These are phyloP conservation scores for Biston betularia DNA, from an alignment of 2,888 invertebrate species.

Conservation along the genomic window DNA sequence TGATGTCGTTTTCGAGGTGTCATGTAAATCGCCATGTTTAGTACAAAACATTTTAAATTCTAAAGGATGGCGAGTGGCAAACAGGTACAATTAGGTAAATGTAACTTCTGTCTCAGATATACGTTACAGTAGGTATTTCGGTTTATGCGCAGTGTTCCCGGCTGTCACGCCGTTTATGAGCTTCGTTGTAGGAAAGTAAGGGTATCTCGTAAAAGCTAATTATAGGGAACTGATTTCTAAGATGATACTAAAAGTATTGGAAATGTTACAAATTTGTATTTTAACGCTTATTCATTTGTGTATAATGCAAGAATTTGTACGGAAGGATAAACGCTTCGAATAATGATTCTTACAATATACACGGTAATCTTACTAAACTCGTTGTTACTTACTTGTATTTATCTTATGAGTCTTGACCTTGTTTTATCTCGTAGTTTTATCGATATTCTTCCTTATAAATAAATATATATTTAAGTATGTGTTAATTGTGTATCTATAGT, in stretches of 20 bases:
- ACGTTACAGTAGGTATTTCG: constrained; percentile 65
- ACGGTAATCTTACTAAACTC: constrained; percentile 43
- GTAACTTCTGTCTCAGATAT: constrained; percentile 49
- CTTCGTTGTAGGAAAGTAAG: constrained; percentile 82
- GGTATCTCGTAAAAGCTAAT: constrained; percentile 77
- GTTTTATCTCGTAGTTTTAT: constrained; percentile 56
- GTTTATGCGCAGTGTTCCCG: constrained; percentile 68
- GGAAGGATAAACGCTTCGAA: constrained; percentile 28
- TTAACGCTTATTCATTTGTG: constrained; percentile 49
- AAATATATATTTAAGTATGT: constrained; percentile 62
- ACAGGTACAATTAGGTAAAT: constrained; percentile 38
- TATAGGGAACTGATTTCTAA: constrained; percentile 78
- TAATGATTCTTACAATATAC: constrained; percentile 46
- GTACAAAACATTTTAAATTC: too few relatives aligned
- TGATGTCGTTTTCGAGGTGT: not conserved
- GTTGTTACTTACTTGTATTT: constrained; percentile 42
- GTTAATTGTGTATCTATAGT: constrained; percentile 65
- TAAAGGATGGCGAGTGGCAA: constrained; percentile 24
- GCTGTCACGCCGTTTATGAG: constrained; percentile 78
- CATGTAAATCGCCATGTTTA: too few relatives aligned
- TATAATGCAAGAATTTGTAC: constrained; percentile 46
- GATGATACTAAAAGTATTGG: constrained; percentile 81
- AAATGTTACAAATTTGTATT: constrained; percentile 86
- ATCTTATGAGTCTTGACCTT: constrained; percentile 37
- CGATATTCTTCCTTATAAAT: constrained; percentile 58